A percentile compares a stretch with the other conserved stretches of the same genome.
phyloP scores from a whole-genome alignment of 2,888 invertebrate genomes.

The Endotricha flammealis region DNA sequence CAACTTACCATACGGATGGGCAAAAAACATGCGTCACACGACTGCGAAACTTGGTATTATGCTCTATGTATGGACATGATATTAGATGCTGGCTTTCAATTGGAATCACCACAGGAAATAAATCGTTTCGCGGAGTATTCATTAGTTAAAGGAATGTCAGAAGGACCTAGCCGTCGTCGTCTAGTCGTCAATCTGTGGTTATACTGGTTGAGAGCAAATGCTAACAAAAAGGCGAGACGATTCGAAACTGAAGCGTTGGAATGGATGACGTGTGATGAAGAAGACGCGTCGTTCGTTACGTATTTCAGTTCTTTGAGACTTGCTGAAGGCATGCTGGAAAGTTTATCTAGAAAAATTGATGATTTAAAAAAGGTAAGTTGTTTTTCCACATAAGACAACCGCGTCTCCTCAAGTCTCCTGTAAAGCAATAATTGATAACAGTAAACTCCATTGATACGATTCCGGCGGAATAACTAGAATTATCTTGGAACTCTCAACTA shows the following conservation, averaged over 20 bases:
- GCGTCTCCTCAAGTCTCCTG: too few relatives aligned
- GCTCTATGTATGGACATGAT: constrained; percentile 77
- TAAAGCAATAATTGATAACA: too few relatives aligned
- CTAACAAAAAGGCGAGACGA: constrained; percentile 50
- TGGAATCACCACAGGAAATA: constrained; percentile 68
- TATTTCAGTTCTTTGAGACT: constrained; percentile 56
- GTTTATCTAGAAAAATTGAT: constrained; percentile 63
- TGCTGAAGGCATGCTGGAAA: constrained; percentile 67
- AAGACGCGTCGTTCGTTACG: constrained; percentile 45
- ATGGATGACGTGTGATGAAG: constrained; percentile 39
- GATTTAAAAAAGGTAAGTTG: constrained; percentile 55
- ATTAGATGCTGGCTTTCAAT: constrained; percentile 75
- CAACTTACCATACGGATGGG: constrained; percentile 44
- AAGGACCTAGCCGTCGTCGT: constrained; percentile 45
- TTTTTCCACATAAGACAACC: too few relatives aligned
- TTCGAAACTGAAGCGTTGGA: constrained; percentile 60
- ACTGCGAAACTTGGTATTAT: constrained; percentile 73
- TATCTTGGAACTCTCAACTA: too few relatives aligned
- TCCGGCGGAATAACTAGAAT: too few relatives aligned
- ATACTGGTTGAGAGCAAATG: constrained; percentile 57
- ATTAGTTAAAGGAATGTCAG: constrained; percentile 36
- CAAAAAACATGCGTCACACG: constrained; percentile 35
- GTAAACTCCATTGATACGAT: too few relatives aligned
- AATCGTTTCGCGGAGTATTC: constrained; percentile 55
- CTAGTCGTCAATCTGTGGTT: constrained; percentile 60